Evolutionary conservation across 2,113 vertebrate species (phyloP).

Genomic region (Semnopithecus entellus): DNA sequence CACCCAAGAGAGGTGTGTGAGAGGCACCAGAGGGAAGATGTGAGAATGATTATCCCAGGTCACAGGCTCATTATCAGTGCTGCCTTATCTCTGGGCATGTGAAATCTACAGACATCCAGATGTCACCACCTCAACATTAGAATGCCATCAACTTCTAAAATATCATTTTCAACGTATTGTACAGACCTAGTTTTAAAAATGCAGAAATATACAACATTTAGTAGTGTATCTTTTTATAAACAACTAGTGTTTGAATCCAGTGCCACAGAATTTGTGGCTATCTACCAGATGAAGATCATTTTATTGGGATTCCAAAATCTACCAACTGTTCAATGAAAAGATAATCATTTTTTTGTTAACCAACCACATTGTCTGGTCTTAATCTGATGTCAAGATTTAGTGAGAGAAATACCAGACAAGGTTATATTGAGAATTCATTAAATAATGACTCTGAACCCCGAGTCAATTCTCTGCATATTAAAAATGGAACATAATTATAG

Average conservation of each 20-base stretch:
- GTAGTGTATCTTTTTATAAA: background rate
- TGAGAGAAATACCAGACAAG: conserved; percentile 22
- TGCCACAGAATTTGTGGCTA: background rate
- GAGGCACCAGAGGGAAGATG: background rate
- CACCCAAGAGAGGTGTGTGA: background rate
- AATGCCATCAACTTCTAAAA: background rate
- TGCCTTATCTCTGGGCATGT: background rate
- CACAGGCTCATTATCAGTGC: background rate
- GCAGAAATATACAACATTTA: background rate
- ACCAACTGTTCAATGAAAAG: background rate
- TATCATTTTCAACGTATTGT: background rate
- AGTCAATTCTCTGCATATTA: conserved; percentile 66
- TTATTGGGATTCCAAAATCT: conserved; percentile 16
- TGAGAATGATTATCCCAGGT: background rate
- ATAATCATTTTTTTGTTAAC: conserved; percentile 33
- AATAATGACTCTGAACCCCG: conserved; percentile 31
- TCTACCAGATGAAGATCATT: background rate
- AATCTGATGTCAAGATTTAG: conserved; percentile 44
- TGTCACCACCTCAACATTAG: too few species aligned
- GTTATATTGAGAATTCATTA: conserved; percentile 57
- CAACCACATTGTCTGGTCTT: conserved; percentile 33
- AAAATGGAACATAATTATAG: conserved; percentile 74
- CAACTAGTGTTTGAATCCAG: background rate
- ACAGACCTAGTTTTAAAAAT: background rate
- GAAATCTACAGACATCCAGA: background rate